Percentiles rank a stretch among this genome's conserved stretches.
Evolutionary conservation across 2,797 vertebrate genomes (phyloP).

Genomic region (Sebastes matsubarae): DNA sequence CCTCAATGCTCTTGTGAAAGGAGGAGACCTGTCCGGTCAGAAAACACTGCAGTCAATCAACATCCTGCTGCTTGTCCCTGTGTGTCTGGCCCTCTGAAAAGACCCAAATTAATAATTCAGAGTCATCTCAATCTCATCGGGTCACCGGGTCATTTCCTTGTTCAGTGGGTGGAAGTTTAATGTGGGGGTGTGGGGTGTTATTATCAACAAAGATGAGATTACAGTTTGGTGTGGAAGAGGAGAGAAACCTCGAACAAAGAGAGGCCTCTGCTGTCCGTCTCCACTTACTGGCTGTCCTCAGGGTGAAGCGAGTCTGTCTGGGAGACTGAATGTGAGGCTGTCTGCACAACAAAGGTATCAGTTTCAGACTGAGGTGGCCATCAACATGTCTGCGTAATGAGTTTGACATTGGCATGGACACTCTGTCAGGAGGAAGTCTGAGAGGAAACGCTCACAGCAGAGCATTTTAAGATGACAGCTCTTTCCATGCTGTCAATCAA

Average conservation of each 20-base stretch:
- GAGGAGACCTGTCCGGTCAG: not conserved
- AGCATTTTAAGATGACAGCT: constrained; percentile 15
- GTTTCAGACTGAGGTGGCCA: constrained; percentile 52
- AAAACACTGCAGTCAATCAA: not conserved
- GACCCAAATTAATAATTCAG: constrained; percentile 54
- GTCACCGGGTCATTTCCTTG: constrained; percentile 37
- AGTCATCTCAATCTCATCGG: constrained; percentile 45
- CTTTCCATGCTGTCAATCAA: constrained; percentile 36
- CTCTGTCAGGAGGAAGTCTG: constrained; percentile 25
- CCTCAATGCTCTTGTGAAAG: not conserved
- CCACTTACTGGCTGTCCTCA: constrained; percentile 60
- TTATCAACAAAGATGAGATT: constrained; percentile 74
- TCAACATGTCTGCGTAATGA: constrained; percentile 63
- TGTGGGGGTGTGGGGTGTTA: constrained; percentile 12
- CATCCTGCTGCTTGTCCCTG: not conserved
- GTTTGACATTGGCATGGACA: constrained; percentile 52
- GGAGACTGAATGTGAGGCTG: constrained; percentile 42
- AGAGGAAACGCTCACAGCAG: constrained; percentile 26
- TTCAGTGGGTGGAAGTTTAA: constrained; percentile 5
- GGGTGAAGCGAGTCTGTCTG: constrained; percentile 52
- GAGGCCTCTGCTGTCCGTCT: constrained; percentile 35
- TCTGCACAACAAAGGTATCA: constrained; percentile 47
- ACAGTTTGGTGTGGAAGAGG: constrained; percentile 63
- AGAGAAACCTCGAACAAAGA: constrained; percentile 57
- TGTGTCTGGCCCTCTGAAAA: constrained; percentile 21